phyloP scores from a whole-genome alignment of 2,888 invertebrate genomes.

The Ochropleura plecta region DNA sequence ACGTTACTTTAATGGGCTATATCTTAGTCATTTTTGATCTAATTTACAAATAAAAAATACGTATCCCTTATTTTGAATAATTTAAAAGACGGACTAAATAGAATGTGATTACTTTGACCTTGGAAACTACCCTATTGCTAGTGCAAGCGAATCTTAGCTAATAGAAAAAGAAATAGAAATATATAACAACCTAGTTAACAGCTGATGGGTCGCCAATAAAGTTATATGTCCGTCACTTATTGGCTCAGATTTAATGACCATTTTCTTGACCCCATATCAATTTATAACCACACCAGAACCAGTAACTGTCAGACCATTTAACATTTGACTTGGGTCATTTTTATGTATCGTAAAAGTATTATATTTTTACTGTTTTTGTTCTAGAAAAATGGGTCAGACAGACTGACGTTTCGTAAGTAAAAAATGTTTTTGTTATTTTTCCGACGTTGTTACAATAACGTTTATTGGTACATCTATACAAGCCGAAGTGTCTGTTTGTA shows the following conservation, averaged over 20 bases:
- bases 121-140: too few relatives aligned
- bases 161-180: conserved; percentile 25
- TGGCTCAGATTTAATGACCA: conserved; percentile 45
- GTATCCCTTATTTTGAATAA: too few relatives aligned
- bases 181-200: conserved; percentile 21
- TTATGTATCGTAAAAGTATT: conserved; percentile 54
- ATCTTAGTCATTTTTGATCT: too few relatives aligned
- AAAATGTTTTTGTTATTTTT: neutral
- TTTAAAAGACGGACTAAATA: too few relatives aligned
- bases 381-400: neutral
- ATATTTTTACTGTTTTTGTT: conserved; percentile 25
- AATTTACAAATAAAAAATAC: too few relatives aligned
- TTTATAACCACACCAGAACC: conserved; percentile 40
- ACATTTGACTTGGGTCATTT: conserved; percentile 32
- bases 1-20: too few relatives aligned
- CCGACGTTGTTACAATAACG: too few relatives aligned
- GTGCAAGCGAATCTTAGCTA: neutral
- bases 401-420: neutral
- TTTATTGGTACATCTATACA: too few relatives aligned
- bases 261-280: conserved; percentile 50
- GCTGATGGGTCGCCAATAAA: conserved; percentile 49
- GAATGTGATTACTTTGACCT: too few relatives aligned
- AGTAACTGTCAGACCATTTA: conserved; percentile 35
- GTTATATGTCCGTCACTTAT: conserved; percentile 60
- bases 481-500: too few relatives aligned